phyloP scores from a whole-genome alignment of 1,140 invertebrate species.

The Homarus americanus region DNA sequence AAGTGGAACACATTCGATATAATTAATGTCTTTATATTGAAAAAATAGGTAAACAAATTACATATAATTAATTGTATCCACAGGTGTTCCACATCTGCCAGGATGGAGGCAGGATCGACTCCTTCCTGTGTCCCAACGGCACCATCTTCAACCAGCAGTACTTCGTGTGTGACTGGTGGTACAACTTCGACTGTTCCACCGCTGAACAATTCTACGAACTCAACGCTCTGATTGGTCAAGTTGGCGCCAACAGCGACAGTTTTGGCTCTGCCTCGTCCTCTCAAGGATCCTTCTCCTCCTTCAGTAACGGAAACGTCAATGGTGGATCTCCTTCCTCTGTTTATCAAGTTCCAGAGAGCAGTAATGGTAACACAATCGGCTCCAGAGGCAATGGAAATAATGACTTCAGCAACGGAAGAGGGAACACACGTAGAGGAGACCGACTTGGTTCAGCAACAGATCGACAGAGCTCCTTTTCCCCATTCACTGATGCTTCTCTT shows the following conservation, averaged over 20 bases:
- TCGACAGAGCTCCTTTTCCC: neutral
- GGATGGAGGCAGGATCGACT: conserved; percentile 75
- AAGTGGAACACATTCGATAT: too few relatives aligned
- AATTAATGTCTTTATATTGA: too few relatives aligned
- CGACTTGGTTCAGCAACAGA: neutral
- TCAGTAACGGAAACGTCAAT: neutral
- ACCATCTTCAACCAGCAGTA: conserved; percentile 78
- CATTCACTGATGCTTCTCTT: neutral
- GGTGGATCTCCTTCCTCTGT: neutral
- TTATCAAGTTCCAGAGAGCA: neutral
- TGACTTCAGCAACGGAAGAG: neutral
- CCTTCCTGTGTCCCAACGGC: conserved; percentile 78
- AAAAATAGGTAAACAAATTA: neutral
- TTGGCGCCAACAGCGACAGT: neutral
- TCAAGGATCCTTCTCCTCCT: neutral
- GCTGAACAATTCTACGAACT: conserved; percentile 58
- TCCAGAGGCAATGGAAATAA: too few relatives aligned
- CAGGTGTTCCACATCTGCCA: conserved; percentile 78
- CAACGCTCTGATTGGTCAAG: conserved; percentile 25
- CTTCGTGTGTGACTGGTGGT: conserved; percentile 78
- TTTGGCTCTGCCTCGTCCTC: neutral
- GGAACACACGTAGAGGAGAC: neutral
- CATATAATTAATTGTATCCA: neutral
- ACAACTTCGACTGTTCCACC: conserved; percentile 76
- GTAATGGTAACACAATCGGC: neutral